Percentiles rank a stretch among this genome's conserved stretches.
Evolutionary conservation across 2,797 vertebrate species (phyloP).

Genomic region (Craterocephalus amniculus): DNA sequence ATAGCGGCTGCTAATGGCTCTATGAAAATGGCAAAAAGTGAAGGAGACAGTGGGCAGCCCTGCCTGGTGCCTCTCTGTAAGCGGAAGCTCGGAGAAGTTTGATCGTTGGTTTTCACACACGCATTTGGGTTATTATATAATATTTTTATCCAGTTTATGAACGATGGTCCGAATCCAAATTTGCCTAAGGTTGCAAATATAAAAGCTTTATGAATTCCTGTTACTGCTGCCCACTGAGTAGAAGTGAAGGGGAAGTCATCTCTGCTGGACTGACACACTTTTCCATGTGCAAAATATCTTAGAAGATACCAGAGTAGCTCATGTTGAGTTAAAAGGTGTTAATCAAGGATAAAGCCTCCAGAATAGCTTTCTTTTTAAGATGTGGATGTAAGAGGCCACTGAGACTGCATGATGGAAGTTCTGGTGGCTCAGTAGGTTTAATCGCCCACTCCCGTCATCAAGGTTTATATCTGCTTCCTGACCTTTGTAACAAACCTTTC

Average conservation of each 20-base stretch:
- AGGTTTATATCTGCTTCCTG: slow-evolving; percentile 87
- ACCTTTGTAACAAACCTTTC: slow-evolving; percentile 28
- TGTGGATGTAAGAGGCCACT: neutral
- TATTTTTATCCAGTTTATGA: no score
- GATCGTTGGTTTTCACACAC: no score
- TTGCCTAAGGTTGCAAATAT: no score
- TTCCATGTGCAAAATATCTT: neutral
- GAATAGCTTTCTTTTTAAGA: neutral
- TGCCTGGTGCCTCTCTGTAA: no score
- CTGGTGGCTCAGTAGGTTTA: slow-evolving; percentile 32
- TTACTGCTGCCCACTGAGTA: neutral
- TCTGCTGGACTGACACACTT: neutral
- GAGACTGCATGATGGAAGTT: neutral
- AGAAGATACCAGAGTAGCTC: neutral
- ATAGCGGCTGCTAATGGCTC: no score
- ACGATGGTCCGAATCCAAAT: no score
- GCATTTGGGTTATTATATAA: no score
- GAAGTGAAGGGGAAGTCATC: neutral
- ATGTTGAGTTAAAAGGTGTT: neutral
- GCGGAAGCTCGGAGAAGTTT: no score
- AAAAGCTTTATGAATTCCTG: neutral
- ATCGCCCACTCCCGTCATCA: slow-evolving; percentile 82
- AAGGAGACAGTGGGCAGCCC: no score
- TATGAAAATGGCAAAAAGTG: no score
- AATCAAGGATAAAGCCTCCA: neutral